Evolutionary conservation across 2,888 invertebrate genomes (phyloP).

Genomic region (Panzeria rudis): DNA sequence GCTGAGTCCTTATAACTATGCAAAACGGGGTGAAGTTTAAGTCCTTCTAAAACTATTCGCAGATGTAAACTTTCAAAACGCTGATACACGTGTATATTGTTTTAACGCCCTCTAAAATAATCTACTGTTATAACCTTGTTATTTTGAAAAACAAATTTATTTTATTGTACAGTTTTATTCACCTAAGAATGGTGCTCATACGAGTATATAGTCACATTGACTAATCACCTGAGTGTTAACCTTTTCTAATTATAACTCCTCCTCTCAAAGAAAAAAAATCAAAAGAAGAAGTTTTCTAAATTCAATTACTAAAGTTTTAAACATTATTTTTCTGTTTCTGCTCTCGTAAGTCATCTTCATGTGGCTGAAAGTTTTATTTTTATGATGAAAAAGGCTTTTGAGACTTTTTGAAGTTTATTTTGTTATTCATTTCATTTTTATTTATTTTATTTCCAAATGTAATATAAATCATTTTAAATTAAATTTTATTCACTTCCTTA

Average conservation of each 20-base stretch:
- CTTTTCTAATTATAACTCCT: neutral
- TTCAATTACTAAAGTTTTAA: slow-evolving; percentile 35
- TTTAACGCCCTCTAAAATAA: too few species aligned
- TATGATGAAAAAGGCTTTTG: slow-evolving; percentile 39
- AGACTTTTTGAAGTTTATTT: slow-evolving; percentile 53
- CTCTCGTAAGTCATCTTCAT: neutral
- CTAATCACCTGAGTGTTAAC: neutral
- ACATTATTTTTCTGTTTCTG: neutral
- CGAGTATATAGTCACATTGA: too few species aligned
- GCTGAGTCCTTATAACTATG: too few species aligned
- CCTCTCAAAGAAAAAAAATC: neutral
- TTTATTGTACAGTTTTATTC: too few species aligned
- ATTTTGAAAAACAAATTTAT: too few species aligned
- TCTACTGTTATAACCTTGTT: too few species aligned
- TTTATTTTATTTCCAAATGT: slow-evolving; percentile 50
- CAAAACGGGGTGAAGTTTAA: too few species aligned
- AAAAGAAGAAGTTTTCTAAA: slow-evolving; percentile 6
- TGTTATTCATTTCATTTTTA: slow-evolving; percentile 26
- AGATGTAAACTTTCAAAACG: too few species aligned
- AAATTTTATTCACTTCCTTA: slow-evolving; percentile 62
- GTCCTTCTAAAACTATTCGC: too few species aligned
- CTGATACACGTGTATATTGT: too few species aligned
- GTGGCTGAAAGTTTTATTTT: slow-evolving; percentile 32
- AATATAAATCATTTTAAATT: slow-evolving; percentile 70
- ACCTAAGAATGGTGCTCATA: too few species aligned